Evolutionary conservation across 2,888 invertebrate genomes (phyloP).

Genomic region (Idaea dimidiata): DNA sequence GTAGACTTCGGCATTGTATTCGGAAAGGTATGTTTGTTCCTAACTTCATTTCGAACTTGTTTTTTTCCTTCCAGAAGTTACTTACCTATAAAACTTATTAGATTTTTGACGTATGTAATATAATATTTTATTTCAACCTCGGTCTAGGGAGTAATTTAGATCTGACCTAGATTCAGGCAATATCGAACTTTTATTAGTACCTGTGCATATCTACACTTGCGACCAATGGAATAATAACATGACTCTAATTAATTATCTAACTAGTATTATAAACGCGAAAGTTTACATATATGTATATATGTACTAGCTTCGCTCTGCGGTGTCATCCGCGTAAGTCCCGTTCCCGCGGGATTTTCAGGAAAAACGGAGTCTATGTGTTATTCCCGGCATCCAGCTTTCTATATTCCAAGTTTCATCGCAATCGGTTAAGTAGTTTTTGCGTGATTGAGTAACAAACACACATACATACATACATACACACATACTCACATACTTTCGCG

Average conservation of each 20-base stretch:
- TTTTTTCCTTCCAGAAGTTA: background rate
- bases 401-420: no score
- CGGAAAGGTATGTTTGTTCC: background rate
- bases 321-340: no score
- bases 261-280: no score
- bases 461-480: no score
- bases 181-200: background rate
- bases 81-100: background rate
- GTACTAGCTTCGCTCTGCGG: no score
- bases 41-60: background rate
- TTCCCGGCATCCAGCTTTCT: no score
- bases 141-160: constrained; percentile 18
- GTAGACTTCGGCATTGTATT: background rate
- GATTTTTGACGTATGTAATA: constrained; percentile 7
- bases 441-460: no score
- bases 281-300: no score
- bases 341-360: no score
- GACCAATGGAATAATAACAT: background rate
- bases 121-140: constrained; percentile 9
- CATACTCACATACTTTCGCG: no score
- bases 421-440: no score
- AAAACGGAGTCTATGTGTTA: no score
- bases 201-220: background rate
- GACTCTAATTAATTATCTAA: background rate
- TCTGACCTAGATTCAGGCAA: background rate